Percentiles rank a stretch among this genome's conserved stretches.
These are phyloP conservation scores for Lacerta bilineata DNA, from an alignment of 2,797 vertebrate genomes.

Conservation along the genomic window DNA sequence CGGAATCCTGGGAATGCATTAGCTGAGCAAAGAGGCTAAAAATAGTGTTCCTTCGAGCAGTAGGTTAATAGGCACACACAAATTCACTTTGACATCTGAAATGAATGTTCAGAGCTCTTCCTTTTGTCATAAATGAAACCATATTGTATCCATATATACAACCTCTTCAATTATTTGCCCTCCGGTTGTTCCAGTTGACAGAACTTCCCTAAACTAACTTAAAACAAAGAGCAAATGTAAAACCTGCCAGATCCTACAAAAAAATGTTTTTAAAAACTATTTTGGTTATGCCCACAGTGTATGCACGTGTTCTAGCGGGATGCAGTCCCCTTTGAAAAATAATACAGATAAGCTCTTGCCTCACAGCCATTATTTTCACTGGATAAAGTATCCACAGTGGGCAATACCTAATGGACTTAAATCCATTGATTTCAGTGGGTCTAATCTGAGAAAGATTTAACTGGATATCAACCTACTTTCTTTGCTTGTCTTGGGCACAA, in stretches of 20 bases:
- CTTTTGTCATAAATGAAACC: neutral
- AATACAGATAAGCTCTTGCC: too few relatives aligned
- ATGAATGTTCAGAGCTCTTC: constrained; percentile 4
- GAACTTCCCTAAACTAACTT: neutral
- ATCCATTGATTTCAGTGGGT: too few relatives aligned
- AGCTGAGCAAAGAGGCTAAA: constrained; percentile 7
- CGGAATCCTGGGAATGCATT: constrained; percentile 14
- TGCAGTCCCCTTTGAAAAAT: too few relatives aligned
- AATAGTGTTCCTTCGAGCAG: constrained; percentile 10
- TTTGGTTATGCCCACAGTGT: neutral
- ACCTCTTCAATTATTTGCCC: neutral
- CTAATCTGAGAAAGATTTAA: too few relatives aligned
- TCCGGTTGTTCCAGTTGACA: neutral
- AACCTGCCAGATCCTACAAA: neutral
- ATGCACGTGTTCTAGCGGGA: too few relatives aligned
- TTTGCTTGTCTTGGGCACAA: too few relatives aligned
- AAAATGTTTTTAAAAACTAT: neutral
- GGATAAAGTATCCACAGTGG: too few relatives aligned
- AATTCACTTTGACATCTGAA: constrained; percentile 29
- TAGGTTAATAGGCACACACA: neutral
- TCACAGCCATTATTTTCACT: too few relatives aligned
- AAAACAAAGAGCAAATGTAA: neutral
- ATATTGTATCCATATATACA: constrained; percentile 16
- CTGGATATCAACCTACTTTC: too few relatives aligned
- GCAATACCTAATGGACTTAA: too few relatives aligned